A percentile compares a stretch with the other conserved stretches of the same genome.
phyloP scores from a whole-genome alignment of 1,140 invertebrate species.

The Vanessa atalanta region DNA sequence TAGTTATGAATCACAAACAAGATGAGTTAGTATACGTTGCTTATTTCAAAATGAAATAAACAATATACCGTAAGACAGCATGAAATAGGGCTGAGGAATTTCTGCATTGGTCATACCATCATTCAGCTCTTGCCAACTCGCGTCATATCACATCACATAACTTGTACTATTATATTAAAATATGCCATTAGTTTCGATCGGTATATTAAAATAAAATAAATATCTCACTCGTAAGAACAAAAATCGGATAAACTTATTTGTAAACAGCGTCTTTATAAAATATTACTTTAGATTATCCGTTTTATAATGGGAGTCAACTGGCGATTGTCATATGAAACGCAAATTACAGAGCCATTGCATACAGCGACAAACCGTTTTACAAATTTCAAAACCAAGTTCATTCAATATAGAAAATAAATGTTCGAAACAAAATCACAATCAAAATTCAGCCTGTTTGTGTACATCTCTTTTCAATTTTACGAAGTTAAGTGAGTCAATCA shows the following conservation, averaged over 20 bases:
- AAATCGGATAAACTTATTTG: slow-evolving; percentile 42
- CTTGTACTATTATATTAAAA: slow-evolving; percentile 66
- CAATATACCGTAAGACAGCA: not conserved
- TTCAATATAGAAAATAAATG: not conserved
- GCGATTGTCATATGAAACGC: slow-evolving; percentile 2
- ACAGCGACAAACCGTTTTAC: not conserved
- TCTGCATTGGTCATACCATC: not conserved
- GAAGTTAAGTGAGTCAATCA: not conserved
- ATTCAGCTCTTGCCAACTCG: slow-evolving; percentile 20
- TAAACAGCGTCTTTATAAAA: slow-evolving; percentile 41
- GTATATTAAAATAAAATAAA: slow-evolving; percentile 61
- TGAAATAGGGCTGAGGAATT: not conserved
- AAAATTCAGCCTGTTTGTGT: not conserved
- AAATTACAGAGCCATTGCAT: not conserved
- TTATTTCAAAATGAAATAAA: slow-evolving; percentile 8
- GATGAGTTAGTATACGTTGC: not conserved
- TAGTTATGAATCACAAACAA: not conserved
- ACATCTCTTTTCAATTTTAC: not conserved
- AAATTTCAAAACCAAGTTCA: not conserved
- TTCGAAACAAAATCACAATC: not conserved
- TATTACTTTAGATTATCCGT: slow-evolving; percentile 29
- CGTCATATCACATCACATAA: slow-evolving; percentile 37
- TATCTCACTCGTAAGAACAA: slow-evolving; percentile 67
- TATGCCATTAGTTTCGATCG: slow-evolving; percentile 44
- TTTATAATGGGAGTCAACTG: slow-evolving; percentile 36